A percentile compares a stretch with the other conserved stretches of the same genome.
Conservation (phyloP, 2,113 vertebrate species). For the Anas platyrhynchos region DNA sequence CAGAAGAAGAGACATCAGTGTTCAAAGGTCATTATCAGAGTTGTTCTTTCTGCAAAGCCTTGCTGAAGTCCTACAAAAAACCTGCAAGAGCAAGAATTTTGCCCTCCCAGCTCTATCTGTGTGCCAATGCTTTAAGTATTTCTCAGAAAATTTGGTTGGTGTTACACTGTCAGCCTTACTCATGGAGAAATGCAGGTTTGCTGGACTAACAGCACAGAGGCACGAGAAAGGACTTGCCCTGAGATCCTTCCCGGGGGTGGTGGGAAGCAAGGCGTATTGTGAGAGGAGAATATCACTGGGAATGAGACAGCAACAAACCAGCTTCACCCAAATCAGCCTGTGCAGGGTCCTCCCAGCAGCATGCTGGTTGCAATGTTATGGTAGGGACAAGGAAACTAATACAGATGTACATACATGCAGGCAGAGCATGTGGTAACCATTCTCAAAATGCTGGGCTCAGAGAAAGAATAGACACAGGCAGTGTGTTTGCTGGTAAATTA, state of each 20-base stretch:
- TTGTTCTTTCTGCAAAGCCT: neutral
- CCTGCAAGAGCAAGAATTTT: neutral
- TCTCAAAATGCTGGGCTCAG: neutral
- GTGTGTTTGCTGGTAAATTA: neutral
- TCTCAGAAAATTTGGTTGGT: neutral
- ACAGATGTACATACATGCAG: accelerated
- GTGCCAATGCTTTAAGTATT: neutral
- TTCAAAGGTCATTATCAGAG: neutral
- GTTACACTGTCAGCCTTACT: neutral
- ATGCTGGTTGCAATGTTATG: neutral
- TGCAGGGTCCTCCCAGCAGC: neutral
- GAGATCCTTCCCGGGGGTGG: neutral
- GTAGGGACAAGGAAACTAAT: neutral
- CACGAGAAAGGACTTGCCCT: neutral
- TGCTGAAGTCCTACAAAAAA: neutral
- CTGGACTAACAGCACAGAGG: neutral
- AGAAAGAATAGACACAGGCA: neutral
- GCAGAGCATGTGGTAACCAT: neutral
- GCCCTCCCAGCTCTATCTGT: neutral
- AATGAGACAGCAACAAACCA: neutral
- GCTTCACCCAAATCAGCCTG: neutral
- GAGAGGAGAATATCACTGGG: neutral
- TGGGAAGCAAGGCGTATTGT: neutral
- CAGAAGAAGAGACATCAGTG: neutral
- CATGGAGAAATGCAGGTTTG: accelerated